Evolutionary conservation across 2,113 vertebrate species (phyloP).

Genomic region (Plecturocebus donacophilus): DNA sequence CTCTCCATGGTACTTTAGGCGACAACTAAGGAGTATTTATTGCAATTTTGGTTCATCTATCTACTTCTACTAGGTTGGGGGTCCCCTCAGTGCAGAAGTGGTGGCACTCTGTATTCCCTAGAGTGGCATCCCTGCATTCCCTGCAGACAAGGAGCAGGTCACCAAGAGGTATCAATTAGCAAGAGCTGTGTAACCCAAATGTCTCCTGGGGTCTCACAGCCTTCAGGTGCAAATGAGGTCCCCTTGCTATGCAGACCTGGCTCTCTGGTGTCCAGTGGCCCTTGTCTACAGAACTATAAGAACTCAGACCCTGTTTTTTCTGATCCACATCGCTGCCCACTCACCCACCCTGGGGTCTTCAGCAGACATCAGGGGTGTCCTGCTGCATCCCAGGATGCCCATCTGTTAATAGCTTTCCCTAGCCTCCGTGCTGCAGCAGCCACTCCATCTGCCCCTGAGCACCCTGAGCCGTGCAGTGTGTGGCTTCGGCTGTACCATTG

Average conservation of each 20-base stretch:
- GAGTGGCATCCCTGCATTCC: background rate
- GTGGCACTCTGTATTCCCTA: too few species aligned
- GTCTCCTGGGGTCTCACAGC: background rate
- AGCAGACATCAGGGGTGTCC: background rate
- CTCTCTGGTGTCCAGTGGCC: background rate
- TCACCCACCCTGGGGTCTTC: background rate
- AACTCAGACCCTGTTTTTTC: background rate
- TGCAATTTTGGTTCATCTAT: background rate
- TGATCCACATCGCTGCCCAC: accelerated
- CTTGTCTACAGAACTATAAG: background rate
- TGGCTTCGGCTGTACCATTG: background rate
- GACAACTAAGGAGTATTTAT: background rate
- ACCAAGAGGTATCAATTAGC: background rate
- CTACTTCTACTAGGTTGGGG: background rate
- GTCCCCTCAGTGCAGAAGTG: background rate
- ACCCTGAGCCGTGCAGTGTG: background rate
- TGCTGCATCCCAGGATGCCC: background rate
- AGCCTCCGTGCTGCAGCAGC: background rate
- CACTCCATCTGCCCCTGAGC: background rate
- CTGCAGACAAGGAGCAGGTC: background rate
- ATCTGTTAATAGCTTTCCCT: background rate
- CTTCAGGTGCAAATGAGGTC: background rate
- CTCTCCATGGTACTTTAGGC: background rate
- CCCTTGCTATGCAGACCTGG: background rate
- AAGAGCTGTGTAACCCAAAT: background rate